phyloP scores from a whole-genome alignment of 2,888 invertebrate species.

The Xestia c-nigrum region DNA sequence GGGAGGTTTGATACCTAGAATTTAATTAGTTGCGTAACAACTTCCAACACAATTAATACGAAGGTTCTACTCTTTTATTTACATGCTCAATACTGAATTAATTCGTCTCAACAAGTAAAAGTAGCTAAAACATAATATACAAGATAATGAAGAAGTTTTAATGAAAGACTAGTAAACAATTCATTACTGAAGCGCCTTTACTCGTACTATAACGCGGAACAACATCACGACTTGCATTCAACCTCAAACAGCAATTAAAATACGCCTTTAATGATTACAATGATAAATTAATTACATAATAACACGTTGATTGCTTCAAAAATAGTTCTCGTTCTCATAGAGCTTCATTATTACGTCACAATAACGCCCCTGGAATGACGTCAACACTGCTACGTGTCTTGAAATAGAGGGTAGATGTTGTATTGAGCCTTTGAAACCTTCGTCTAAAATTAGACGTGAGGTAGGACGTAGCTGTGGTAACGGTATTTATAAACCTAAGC shows the following conservation, averaged over 20 bases:
- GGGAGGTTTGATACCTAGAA: conserved; percentile 12
- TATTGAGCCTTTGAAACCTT: conserved; percentile 28
- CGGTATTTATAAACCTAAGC: conserved; percentile 4
- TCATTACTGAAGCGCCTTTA: conserved; percentile 29
- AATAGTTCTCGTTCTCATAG: conserved; percentile 36
- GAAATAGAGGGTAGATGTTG: conserved; percentile 24
- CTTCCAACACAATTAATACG: background rate
- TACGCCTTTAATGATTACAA: conserved; percentile 49
- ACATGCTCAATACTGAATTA: background rate
- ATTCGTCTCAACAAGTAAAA: conserved; percentile 12
- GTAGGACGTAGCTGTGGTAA: background rate
- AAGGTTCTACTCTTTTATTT: conserved; percentile 2
- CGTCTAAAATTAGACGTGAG: conserved; percentile 27
- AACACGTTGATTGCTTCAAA: conserved; percentile 52
- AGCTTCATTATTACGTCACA: conserved; percentile 58
- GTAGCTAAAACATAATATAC: background rate
- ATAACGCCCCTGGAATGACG: conserved; percentile 44
- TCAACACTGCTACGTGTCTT: conserved; percentile 43
- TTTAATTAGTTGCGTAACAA: conserved; percentile 12
- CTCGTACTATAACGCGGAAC: conserved; percentile 35
- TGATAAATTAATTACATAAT: conserved; percentile 58
- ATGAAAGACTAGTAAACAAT: conserved; percentile 20
- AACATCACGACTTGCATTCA: conserved; percentile 41
- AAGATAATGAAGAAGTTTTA: conserved; percentile 5
- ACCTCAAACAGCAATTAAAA: conserved; percentile 55